phyloP scores from a whole-genome alignment of 2,888 invertebrate species.

The Ochlodes sylvanus region DNA sequence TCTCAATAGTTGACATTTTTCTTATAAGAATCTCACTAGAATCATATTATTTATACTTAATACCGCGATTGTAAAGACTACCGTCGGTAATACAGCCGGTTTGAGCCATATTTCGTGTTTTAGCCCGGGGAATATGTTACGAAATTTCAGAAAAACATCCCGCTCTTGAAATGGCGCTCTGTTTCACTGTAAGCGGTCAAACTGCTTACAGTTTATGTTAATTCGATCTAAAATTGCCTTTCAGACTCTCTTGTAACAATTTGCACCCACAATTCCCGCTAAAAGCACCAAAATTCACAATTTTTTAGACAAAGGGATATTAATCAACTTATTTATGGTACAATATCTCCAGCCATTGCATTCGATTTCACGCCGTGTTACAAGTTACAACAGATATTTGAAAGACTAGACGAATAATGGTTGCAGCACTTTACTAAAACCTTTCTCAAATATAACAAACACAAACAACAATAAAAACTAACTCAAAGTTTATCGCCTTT shows the following conservation, averaged over 20 bases:
- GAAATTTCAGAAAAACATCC: constrained; percentile 45
- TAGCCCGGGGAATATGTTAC: constrained; percentile 48
- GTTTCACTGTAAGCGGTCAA: not conserved
- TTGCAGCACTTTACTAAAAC: constrained; percentile 60
- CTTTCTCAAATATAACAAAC: constrained; percentile 65
- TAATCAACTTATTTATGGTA: constrained; percentile 76
- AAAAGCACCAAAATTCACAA: constrained; percentile 56
- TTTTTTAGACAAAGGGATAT: constrained; percentile 75
- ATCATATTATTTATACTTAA: constrained; percentile 50
- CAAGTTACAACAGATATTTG: constrained; percentile 60
- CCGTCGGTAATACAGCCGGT: constrained; percentile 10
- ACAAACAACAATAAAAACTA: constrained; percentile 80
- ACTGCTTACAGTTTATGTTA: not conserved
- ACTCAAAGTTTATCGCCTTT: constrained; percentile 71
- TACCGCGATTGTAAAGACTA: constrained; percentile 44
- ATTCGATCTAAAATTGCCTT: constrained; percentile 12
- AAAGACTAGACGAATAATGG: constrained; percentile 77
- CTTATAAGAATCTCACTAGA: constrained; percentile 61
- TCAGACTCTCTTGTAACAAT: constrained; percentile 10
- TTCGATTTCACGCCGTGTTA: constrained; percentile 62
- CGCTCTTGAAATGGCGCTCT: constrained; percentile 45
- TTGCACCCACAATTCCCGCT: constrained; percentile 44
- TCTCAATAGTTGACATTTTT: constrained; percentile 69
- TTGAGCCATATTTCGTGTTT: constrained; percentile 23
- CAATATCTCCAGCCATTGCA: constrained; percentile 67